Base-by-base conservation (phyloP, 2,797 vertebrate genomes). In the Notoglanidium macrostoma region DNA sequence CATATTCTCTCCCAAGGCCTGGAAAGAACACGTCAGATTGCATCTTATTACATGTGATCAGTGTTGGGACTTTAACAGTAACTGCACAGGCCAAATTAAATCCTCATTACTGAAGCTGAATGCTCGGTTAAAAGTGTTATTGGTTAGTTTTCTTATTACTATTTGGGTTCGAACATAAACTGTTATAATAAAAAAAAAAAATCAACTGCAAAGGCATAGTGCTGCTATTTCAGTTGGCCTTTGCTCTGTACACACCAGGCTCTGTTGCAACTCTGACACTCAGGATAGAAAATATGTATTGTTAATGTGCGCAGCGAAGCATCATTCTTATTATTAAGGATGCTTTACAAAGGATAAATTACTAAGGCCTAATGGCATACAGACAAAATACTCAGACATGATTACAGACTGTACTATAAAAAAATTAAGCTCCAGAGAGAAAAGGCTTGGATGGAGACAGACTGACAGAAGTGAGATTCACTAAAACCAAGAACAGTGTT, bases 1-100 rank as follows among this genome's bases (percentile, higher is more conserved):
- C 97, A 94, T 99, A 99, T 40, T 97, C 95, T 94, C 94, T 96
- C 44, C 98, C 98, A 90, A 99, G 93, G 65, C 98, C 98, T 99
- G 94, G 15, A 63, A 74, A 84, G 7, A 74, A 85, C 32, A 59
- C 2, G 11, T 26, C 1, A 57, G 23, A 35, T 46, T 23, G 49
- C 51, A 81, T 8, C 1, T 74, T 23, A 55, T 67, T 74, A 65
- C 35, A 82, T 59, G 55, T 49, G 57, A 46, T 32, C 49, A 55
- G 32, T 46, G 35, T 32, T 1, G 21, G 67, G 23, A 51, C 29
- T 77, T 76, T 44, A 76, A 40, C 11, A 55, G 5, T 44, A 74
- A 44, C 46, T 26, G 32, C 21, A 77, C 0, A 67, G n/a, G 3
- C 0, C 19, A 40, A 49, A n/a, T 46, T 23, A 76, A 63, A 86